Conservation (phyloP, 1,140 invertebrate species). For the Temnothorax curvispinosus region DNA sequence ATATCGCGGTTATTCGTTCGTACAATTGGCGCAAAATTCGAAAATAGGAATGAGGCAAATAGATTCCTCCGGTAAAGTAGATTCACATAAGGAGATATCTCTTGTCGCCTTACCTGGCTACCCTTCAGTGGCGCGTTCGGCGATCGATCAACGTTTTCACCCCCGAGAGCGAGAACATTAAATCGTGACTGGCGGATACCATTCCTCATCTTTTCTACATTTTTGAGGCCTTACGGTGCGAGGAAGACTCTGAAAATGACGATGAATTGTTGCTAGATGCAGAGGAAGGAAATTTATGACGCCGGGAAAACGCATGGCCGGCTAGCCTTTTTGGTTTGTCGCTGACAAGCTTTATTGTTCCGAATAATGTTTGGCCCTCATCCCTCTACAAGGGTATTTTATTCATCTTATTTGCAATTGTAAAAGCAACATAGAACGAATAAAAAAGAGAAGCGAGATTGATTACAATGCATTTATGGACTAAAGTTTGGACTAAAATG, state of each 20-base stretch:
- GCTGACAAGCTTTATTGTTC: slow-evolving; percentile 49
- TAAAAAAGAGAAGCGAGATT: neutral
- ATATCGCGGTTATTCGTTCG: neutral
- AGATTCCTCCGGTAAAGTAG: slow-evolving; percentile 23
- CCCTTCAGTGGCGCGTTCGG: slow-evolving; percentile 23
- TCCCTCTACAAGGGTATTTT: slow-evolving; percentile 7
- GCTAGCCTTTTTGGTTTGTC: slow-evolving; percentile 48
- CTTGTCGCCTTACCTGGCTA: slow-evolving; percentile 16
- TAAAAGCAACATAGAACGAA: slow-evolving; percentile 6
- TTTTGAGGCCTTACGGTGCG: slow-evolving; percentile 51
- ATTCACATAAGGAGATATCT: slow-evolving; percentile 39
- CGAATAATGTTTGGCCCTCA: neutral
- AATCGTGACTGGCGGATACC: slow-evolving; percentile 60
- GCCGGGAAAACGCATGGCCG: slow-evolving; percentile 18
- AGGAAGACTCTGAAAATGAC: slow-evolving; percentile 55
- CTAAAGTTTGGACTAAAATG: slow-evolving; percentile 9
- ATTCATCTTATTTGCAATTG: slow-evolving; percentile 45
- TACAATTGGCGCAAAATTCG: neutral
- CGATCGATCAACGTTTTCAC: slow-evolving; percentile 64
- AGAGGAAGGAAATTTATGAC: slow-evolving; percentile 59
- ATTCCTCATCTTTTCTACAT: slow-evolving; percentile 61
- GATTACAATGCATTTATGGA: slow-evolving; percentile 8
- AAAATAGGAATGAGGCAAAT: slow-evolving; percentile 16
- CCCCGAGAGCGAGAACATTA: slow-evolving; percentile 47
- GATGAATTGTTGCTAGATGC: slow-evolving; percentile 59